Evolutionary conservation across 1,140 invertebrate species (phyloP), one percentile per base, ranked within the genome.

Genomic region (Bemisia tabaci): DNA sequence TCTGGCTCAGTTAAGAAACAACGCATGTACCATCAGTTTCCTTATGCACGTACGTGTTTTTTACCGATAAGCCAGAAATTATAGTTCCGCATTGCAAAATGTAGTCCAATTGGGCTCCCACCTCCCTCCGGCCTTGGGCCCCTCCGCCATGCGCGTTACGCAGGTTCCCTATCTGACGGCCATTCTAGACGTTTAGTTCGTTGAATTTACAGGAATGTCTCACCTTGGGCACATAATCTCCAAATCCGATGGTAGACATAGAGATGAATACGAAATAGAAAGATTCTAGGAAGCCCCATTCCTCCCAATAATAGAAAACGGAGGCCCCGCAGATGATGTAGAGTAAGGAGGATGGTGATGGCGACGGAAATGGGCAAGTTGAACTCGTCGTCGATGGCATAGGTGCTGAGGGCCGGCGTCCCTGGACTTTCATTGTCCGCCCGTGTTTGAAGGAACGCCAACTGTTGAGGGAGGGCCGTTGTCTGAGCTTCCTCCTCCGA

Each of bases 201-300:
- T n/a, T n/a, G n/a, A n/a, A n/a, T n/a, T n/a, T n/a, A n/a, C n/a
- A 22, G 60, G 22, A 26, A 26, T 9, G 27, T 21, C 59, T 71
- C 73, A 84, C 83, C 74, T 85, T 79, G 2, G 93, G 93, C 2
- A 95, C 90, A 69, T 89, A 84, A 78, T 97, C 94, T 59, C 94
- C 94, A 72, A 96, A 94, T 12, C 83, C 83, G 67, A 97, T 95
- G 0, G 94, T 96, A 0, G 91, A 92, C 85, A 95, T 91, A 0
- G 92, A 94, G 70, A 96, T 92, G 74, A 95, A 96, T 12, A 95
- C 90, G 73, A 95, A 97, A 74, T 97, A 97, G 74, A 96, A 94
- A 0, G 92, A 87, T 67, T 92, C 88, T 68, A 95, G 89, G 73
- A 92, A 89, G 0, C 80, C 79, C 94, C 94, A 97, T 0, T 73